These are phyloP conservation scores for Drosophila pallidifrons DNA, from an alignment of 1,140 invertebrate genomes.

Conservation along the genomic window DNA sequence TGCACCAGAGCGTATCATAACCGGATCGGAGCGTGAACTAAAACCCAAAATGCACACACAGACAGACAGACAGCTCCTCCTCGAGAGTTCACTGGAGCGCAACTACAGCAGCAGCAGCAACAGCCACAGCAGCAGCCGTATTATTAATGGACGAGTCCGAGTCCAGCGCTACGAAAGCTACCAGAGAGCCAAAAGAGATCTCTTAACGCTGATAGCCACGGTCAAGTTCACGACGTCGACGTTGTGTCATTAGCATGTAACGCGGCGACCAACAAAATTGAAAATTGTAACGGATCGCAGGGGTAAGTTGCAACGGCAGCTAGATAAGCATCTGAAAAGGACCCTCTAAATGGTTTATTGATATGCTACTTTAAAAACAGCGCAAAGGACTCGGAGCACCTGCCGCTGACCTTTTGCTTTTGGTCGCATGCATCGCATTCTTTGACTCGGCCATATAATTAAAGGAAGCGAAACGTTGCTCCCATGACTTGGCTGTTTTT, in stretches of 20 bases:
- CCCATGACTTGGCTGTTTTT: conserved; percentile 50
- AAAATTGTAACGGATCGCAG: conserved; percentile 76
- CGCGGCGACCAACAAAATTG: conserved; percentile 64
- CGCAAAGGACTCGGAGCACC: conserved; percentile 55
- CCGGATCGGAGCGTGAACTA: conserved; percentile 78
- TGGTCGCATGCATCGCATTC: neutral
- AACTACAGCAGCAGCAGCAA: conserved; percentile 30
- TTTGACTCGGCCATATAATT: conserved; percentile 46
- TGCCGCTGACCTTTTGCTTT: conserved; percentile 45
- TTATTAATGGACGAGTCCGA: conserved; percentile 78
- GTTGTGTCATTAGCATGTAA: conserved; percentile 84
- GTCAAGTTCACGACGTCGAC: conserved; percentile 81
- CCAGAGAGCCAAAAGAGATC: conserved; percentile 51
- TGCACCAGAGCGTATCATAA: conserved; percentile 72
- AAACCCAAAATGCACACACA: conserved; percentile 55
- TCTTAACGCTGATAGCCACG: conserved; percentile 77
- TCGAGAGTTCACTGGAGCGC: conserved; percentile 66
- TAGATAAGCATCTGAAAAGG: conserved; percentile 64
- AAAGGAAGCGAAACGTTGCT: conserved; percentile 36
- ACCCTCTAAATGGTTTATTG: conserved; percentile 73
- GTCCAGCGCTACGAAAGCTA: conserved; percentile 60
- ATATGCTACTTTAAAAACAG: conserved; percentile 50
- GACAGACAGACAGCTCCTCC: conserved; percentile 10
- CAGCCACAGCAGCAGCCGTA: conserved; percentile 22
- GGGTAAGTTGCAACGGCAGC: conserved; percentile 7